These are phyloP conservation scores for Spea multiplicata DNA, from an alignment of 2,113 vertebrate species.

Conservation along the genomic window DNA sequence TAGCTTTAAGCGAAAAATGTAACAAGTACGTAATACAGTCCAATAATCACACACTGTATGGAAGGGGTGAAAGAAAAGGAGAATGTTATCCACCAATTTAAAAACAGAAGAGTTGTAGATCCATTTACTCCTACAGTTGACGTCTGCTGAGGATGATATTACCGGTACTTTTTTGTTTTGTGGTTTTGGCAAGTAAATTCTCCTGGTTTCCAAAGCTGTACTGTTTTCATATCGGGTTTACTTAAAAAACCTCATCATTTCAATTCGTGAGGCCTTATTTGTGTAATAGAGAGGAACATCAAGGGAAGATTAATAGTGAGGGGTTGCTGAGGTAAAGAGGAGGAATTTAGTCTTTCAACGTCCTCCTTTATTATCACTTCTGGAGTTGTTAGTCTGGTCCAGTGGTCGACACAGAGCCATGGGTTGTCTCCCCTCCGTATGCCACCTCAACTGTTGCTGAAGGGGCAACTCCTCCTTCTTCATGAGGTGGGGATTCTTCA, in stretches of 20 bases:
- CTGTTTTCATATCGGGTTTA: not conserved
- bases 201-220: conserved; percentile 9
- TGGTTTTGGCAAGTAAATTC: conserved; percentile 41
- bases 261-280: not conserved
- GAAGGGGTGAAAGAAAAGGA: not conserved
- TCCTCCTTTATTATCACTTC: conserved; percentile 14
- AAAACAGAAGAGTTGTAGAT: conserved; percentile 4
- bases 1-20: no score
- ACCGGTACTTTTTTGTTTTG: conserved; percentile 4
- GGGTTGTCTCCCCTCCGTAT: conserved; percentile 73
- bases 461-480: conserved; percentile 61
- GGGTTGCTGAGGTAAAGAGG: conserved; percentile 54
- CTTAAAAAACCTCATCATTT: not conserved
- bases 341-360: conserved; percentile 17
- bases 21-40: not conserved
- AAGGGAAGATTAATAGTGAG: conserved; percentile 16
- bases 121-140: not conserved
- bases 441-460: conserved; percentile 58
- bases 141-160: not conserved
- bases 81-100: not conserved
- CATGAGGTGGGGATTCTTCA: conserved; percentile 84
- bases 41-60: conserved; percentile 6
- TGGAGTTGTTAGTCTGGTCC: conserved; percentile 80
- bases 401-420: conserved; percentile 91
- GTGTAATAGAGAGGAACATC: conserved; percentile 9